Evolutionary conservation across 2,888 invertebrate species (phyloP), one percentile per base, ranked within the genome.

Genomic region (Rotaria macrura): DNA sequence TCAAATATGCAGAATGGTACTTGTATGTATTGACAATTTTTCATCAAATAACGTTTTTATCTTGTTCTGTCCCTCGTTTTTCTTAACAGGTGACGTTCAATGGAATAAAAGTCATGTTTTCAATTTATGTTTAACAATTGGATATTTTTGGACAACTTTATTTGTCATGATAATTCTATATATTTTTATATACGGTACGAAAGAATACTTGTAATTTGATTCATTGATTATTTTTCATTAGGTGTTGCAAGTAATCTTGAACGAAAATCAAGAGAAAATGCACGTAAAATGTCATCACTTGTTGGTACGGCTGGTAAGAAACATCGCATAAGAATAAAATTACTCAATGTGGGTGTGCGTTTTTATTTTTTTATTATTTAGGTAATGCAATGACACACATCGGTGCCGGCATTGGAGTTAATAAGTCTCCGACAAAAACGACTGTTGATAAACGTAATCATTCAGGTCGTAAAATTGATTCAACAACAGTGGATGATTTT

Each of bases 61-160:
- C 9, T 47, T 6, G 4, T 47, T 47, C 10, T 43, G 43, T 10
- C 10, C 10, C 10, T 43, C 10, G 10, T 43, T 43, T 43, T 12
- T 34, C 20, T 4, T 79, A 3, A 23, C 4, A 79, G 79, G 86
- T 29, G 86, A 86, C 57, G 86, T 86, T 17, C 84, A 84, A 52
- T 86, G 86, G 86, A 86, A 84, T 40, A 84, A 84, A 38, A 86
- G 84, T 47, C 74, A 84, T 52, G 25, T 86, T 85, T 97, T 99
- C 91, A 98, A 98, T 91, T 97, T 97, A 88, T 95, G 97, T 85
- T 93, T 98, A 87, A 97, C 97, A 86, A 96, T 98, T 89, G 95
- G 95, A 84, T 98, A 98, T 91, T 98, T 96, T 90, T 99, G 97
- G 97, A 95, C 95, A 79, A 99, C 99, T 0, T 92, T 99, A 54